A percentile compares a stretch with the other conserved stretches of the same genome.
These are phyloP conservation scores for Sympetrum striolatum DNA, from an alignment of 2,888 invertebrate species.

Conservation along the genomic window DNA sequence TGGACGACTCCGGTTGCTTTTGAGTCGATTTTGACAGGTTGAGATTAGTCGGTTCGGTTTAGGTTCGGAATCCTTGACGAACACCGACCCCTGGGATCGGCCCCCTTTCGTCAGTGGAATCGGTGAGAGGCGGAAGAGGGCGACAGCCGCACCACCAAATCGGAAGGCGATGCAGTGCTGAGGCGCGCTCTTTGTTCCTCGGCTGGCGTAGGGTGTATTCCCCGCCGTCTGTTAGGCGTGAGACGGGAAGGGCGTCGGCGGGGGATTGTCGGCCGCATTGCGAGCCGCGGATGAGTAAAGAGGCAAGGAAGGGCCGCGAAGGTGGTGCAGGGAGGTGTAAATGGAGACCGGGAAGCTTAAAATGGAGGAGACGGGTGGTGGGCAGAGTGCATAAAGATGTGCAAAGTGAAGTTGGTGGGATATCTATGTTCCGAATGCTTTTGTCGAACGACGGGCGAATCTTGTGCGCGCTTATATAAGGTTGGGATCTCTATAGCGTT, in stretches of 20 bases:
- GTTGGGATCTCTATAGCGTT: too few relatives aligned
- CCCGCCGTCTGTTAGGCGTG: not conserved
- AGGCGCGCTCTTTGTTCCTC: not conserved
- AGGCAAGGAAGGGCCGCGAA: not conserved
- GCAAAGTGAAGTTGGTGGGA: not conserved
- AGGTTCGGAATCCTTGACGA: not conserved
- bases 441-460: too few relatives aligned
- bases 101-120: not conserved
- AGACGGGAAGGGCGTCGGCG: slow-evolving; percentile 3
- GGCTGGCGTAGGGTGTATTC: not conserved
- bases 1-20: too few relatives aligned
- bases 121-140: too few relatives aligned
- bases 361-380: not conserved
- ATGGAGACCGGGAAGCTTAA: not conserved
- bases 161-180: too few relatives aligned
- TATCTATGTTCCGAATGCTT: not conserved
- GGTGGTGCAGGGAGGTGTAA: not conserved
- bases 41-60: not conserved
- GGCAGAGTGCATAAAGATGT: not conserved
- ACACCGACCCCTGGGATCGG: not conserved
- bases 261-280: not conserved
- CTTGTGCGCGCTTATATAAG: too few relatives aligned
- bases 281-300: not conserved
- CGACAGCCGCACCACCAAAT: too few relatives aligned
- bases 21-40: too few relatives aligned